These are phyloP conservation scores for Fragum sueziense DNA, from an alignment of 2,888 invertebrate species.

Conservation along the genomic window DNA sequence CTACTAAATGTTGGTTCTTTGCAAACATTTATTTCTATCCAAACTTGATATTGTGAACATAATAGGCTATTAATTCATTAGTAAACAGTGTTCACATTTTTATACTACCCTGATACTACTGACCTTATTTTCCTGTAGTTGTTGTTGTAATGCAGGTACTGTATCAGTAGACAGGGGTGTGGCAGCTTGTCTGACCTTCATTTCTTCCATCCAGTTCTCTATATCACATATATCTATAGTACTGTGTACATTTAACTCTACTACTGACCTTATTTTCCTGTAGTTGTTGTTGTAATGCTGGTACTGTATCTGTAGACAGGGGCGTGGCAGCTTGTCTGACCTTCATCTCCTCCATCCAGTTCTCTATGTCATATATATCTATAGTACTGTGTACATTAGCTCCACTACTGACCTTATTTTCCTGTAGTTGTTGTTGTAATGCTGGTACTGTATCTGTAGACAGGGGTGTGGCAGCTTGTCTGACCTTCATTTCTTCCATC, in stretches of 20 bases:
- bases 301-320: conserved; percentile 66
- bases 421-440: conserved; percentile 70
- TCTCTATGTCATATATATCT: conserved; percentile 73
- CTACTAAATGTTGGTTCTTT: no score
- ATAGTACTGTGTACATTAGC: no score
- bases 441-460: conserved; percentile 65
- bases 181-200: conserved; percentile 69
- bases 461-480: conserved; percentile 67
- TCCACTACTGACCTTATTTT: conserved; percentile 69
- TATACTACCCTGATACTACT: no score
- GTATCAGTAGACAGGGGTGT: conserved; percentile 68
- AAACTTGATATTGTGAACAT: no score
- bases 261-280: conserved; percentile 73
- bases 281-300: conserved; percentile 69
- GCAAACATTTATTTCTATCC: no score
- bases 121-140: conserved; percentile 75
- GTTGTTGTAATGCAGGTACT: conserved; percentile 65
- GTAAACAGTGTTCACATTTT: no score
- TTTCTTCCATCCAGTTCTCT: conserved; percentile 75
- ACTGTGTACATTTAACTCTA: no score
- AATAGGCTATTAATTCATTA: no score
- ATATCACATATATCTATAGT: no score
- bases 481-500: conserved; percentile 73
- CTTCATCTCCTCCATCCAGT: conserved; percentile 75
- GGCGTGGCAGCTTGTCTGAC: conserved; percentile 69